Conservation (phyloP, 2,797 vertebrate genomes). For the Molossus alvarezi region DNA sequence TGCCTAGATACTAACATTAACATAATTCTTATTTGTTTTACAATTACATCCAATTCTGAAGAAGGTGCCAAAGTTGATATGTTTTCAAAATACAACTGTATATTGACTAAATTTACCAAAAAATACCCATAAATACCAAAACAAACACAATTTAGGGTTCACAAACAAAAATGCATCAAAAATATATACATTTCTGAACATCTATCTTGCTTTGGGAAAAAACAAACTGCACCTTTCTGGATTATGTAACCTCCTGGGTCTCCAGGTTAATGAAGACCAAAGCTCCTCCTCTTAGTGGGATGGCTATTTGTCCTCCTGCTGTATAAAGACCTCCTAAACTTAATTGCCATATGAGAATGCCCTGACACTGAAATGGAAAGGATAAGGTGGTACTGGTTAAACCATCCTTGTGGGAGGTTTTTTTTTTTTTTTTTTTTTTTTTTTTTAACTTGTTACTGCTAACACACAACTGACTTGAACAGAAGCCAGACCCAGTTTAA, state of each 20-base stretch:
- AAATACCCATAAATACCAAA: neutral
- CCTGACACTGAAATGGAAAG: slow-evolving; percentile 50
- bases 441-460: slow-evolving; percentile 20
- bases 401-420: neutral
- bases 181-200: neutral
- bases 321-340: slow-evolving; percentile 40
- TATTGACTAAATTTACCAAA: slow-evolving; percentile 9
- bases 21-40: neutral
- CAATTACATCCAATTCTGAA: neutral
- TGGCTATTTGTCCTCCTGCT: neutral
- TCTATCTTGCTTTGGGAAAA: neutral
- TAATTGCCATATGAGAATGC: slow-evolving; percentile 52
- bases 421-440: neutral
- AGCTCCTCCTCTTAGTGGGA: slow-evolving; percentile 5
- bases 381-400: slow-evolving; percentile 55
- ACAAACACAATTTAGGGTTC: neutral
- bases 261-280: slow-evolving; percentile 49
- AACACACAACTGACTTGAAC: slow-evolving; percentile 54
- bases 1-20: neutral
- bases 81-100: neutral
- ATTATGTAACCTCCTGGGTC: neutral
- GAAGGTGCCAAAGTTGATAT: neutral
- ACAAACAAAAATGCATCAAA: slow-evolving; percentile 38
- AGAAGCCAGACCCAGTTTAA: slow-evolving; percentile 64
- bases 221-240: neutral